Evolutionary conservation across 2,113 vertebrate genomes (phyloP), one percentile per base, ranked within the genome.

Genomic region (Todiramphus saurophagus): DNA sequence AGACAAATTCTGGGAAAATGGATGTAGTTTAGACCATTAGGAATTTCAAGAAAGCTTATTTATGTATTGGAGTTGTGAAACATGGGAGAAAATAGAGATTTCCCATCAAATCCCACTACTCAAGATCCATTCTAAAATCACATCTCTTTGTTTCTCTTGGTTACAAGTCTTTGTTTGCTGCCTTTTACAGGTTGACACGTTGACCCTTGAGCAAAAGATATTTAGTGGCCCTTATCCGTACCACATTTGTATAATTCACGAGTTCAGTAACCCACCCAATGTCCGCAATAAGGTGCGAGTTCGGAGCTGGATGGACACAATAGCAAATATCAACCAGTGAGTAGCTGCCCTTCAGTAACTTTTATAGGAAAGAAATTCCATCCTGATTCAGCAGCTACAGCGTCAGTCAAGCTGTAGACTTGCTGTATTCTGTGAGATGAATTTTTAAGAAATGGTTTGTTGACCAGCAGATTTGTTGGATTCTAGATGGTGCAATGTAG

Each of bases 301-400:
- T 78, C 99, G 99, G 31, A 99, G 99, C 96, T 99, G 99, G 99
- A 99, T 99, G 99, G 99, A 99, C 97, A 99, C 99, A 3, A 99
- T 99, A 64, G 99, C 99, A 68, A 99, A 99, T 97, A 99, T 99
- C 96, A 99, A 99, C 97, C 99, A 99, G 99, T 99, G 96, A 99
- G 98, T 98, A 66, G 35, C 10, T 59, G 39, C 21, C 46, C 53
- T 48, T 55, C 67, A 53, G 16, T 48, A n/a, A 30, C 62, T 80
- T 58, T 58, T 48, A 39, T 80, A 73, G 66, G 37, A 48, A 44
- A 48, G 11, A 1, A 28, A 8, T 16, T 83, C 44, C 35, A 1
- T 39, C 55, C 41, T 75, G 39, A 56, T 50, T 63, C 46, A 63
- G 41, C 55, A 85, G 59, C 70, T 87, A 5, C 70, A 91, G 62